A percentile compares a stretch with the other conserved stretches of the same genome.
These are phyloP conservation scores for Polypedilum pembai DNA, from an alignment of 1,140 invertebrate species.

Conservation along the genomic window DNA sequence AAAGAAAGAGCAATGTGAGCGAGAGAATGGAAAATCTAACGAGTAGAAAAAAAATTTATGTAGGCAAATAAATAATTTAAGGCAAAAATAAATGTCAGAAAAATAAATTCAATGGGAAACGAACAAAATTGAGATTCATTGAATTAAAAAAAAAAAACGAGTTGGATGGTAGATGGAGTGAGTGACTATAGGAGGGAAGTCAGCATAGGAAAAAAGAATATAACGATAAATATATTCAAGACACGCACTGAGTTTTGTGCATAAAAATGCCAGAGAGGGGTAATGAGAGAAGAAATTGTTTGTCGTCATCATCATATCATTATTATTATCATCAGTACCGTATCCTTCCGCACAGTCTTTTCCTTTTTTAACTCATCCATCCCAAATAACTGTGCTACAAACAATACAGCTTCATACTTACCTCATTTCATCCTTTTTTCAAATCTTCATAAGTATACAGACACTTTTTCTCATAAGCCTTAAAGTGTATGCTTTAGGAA, in stretches of 20 bases:
- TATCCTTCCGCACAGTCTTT: neutral
- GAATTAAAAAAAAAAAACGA: neutral
- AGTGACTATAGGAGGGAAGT: no score
- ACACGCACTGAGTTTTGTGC: neutral
- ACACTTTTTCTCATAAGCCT: no score
- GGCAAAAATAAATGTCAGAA: neutral
- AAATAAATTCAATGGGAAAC: neutral
- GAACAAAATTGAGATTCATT: neutral
- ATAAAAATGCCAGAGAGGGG: neutral
- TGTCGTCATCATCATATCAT: neutral
- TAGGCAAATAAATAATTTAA: neutral
- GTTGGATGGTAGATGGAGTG: no score
- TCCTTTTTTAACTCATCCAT: no score
- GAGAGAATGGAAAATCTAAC: neutral
- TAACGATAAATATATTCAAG: neutral
- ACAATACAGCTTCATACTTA: no score
- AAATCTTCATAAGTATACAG: no score
- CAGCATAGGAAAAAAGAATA: neutral
- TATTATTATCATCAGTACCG: neutral
- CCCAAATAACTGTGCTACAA: no score
- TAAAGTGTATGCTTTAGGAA: no score
- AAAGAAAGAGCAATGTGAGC: no score
- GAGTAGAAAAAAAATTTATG: neutral
- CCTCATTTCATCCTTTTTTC: no score
- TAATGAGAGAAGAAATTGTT: conserved; percentile 7